phyloP scores from a whole-genome alignment of 2,888 invertebrate genomes.

The Nomada flava region DNA sequence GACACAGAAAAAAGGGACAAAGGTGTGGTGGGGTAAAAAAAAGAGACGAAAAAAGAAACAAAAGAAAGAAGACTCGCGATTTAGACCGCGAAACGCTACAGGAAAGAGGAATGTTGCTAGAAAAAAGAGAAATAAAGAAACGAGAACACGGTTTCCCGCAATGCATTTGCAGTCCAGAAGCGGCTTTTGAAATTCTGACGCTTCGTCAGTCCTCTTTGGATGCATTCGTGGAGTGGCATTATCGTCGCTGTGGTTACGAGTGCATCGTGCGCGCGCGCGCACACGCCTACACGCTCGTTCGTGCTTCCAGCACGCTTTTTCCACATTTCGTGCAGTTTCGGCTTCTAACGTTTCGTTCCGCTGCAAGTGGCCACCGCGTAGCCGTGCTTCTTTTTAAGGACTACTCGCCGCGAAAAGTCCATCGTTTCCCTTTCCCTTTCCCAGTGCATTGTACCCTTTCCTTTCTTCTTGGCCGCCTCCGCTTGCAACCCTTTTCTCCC shows the following conservation, averaged over 20 bases:
- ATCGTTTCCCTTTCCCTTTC: constrained; percentile 61
- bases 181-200: constrained; percentile 78
- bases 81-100: constrained; percentile 36
- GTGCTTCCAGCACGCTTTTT: constrained; percentile 10
- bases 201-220: constrained; percentile 77
- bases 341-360: constrained; percentile 70
- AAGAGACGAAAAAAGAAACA: constrained; percentile 16
- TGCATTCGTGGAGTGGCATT: constrained; percentile 76
- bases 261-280: constrained; percentile 56
- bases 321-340: constrained; percentile 59
- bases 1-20: constrained; percentile 15
- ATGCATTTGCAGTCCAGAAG: constrained; percentile 69
- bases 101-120: constrained; percentile 11
- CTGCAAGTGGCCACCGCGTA: constrained; percentile 69
- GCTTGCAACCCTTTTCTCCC: constrained; percentile 19
- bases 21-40: not conserved
- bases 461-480: not conserved
- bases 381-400: constrained; percentile 72
- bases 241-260: constrained; percentile 74
- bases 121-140: constrained; percentile 62
- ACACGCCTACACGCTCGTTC: not conserved
- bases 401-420: constrained; percentile 76
- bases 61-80: constrained; percentile 24
- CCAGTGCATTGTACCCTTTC: constrained; percentile 14
- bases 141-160: constrained; percentile 70